phyloP scores from a whole-genome alignment of 2,113 vertebrate species.

The Cichladusa arquata region DNA sequence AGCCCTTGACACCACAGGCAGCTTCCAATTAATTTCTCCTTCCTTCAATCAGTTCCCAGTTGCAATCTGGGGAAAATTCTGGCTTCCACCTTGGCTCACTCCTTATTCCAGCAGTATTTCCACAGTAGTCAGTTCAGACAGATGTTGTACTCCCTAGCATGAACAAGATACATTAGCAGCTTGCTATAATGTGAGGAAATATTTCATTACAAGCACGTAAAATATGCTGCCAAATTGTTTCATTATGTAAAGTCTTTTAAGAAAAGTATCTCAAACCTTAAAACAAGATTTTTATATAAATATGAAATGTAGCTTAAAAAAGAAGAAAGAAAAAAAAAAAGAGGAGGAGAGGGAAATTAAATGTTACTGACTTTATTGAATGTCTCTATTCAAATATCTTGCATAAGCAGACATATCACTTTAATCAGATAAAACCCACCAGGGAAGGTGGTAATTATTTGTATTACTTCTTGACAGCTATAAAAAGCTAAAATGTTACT shows the following conservation, averaged over 20 bases:
- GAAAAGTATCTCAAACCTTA: neutral
- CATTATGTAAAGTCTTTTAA: neutral
- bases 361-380: constrained; percentile 42
- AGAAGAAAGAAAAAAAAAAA: neutral
- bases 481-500: constrained; percentile 61
- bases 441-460: constrained; percentile 60
- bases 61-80: neutral
- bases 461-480: constrained; percentile 58
- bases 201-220: neutral
- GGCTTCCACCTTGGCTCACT: neutral
- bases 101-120: neutral
- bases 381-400: constrained; percentile 59
- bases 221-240: neutral
- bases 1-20: neutral
- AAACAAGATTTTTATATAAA: constrained; percentile 11
- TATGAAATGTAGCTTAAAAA: constrained; percentile 9
- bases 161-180: neutral
- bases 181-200: neutral
- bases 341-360: constrained; percentile 18
- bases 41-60: neutral
- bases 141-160: neutral
- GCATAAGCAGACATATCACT: constrained; percentile 62
- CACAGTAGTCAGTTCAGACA: neutral
- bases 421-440: constrained; percentile 61
- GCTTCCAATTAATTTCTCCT: neutral